Base-by-base conservation (phyloP, 2,888 invertebrate species). In the Escarpia spicata region DNA sequence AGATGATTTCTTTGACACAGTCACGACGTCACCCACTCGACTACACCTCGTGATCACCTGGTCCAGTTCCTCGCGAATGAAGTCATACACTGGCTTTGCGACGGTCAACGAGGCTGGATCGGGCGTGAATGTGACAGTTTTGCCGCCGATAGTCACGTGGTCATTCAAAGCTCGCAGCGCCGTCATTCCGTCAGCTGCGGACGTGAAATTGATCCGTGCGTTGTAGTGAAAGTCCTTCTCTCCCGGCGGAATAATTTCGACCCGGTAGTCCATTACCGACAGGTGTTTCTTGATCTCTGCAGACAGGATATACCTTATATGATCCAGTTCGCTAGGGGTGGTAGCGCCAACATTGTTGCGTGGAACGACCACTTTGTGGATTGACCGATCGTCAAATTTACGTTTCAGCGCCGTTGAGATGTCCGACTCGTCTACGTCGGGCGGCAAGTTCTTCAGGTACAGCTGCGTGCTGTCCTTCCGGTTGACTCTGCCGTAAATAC, bases 211-310 rank as follows among this genome's bases (percentile, higher is more conserved):
- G 37, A 93, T 60, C 37, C 43, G 91, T 43, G 60, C 91, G 60
- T 26, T 91, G 58, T 92, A 52, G 52, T 91, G 52, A 60, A 93
- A 93, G 92, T 93, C 92, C 90, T 93, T 93, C 19, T 90, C 90
- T 58, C 44, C 75, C 43, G 93, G 93, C 43, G 60, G 44, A 19
- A 26, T 43, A 31, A 93, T 44, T 26, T 91, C 43, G 90, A 92
- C 37, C 31, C 90, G 91, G 91, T 92, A 93, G 15, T 90, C 90
- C 15, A n/a, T 43, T 19, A 89, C 43, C 10, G 43, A n/a, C 43
- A 92, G 43, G 12, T 58, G 60, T 15, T 60, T 44, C 60, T 75
- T 75, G 92, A 92, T 75, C 43, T 31, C 75, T 15, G 60, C 89
- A 43, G 89, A 60, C 89, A 92, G 43, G 4, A 31, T 19, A n/a